Evolutionary conservation across 2,888 invertebrate genomes (phyloP).

Genomic region (Timandra comae): DNA sequence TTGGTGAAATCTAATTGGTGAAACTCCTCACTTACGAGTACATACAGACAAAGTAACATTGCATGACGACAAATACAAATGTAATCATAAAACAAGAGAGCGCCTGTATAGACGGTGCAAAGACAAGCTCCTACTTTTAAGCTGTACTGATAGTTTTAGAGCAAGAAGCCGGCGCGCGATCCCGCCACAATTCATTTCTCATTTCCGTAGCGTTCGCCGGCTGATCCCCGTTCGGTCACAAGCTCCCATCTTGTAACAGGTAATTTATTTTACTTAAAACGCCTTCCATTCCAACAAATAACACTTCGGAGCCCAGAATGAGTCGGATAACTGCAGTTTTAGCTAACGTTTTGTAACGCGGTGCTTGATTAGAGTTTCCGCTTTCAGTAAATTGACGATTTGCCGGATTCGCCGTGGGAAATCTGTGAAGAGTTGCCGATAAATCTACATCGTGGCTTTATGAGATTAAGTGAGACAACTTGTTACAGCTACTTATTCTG

Average conservation of each 20-base stretch:
- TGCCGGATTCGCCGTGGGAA: constrained; percentile 11
- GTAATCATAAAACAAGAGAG: no score
- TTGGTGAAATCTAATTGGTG: no score
- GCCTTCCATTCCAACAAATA: constrained; percentile 45
- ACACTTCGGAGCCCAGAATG: constrained; percentile 31
- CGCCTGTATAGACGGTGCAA: no score
- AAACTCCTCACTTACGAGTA: no score
- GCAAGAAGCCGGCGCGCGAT: constrained; percentile 22
- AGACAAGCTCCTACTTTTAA: constrained; percentile 22
- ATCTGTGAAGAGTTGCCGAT: constrained; percentile 10
- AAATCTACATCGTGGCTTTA: no score
- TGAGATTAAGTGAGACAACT: no score
- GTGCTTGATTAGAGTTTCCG: constrained; percentile 31
- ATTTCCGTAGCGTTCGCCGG: constrained; percentile 43
- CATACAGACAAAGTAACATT: no score
- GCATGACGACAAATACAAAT: no score
- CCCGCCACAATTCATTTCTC: constrained; percentile 55
- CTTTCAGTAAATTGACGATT: constrained; percentile 20
- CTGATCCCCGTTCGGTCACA: constrained; percentile 44
- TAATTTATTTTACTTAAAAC: constrained; percentile 54
- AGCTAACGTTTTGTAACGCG: constrained; percentile 30
- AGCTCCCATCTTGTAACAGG: constrained; percentile 46
- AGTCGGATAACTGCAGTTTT: constrained; percentile 32
- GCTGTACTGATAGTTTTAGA: constrained; percentile 26
- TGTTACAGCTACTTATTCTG: no score